Conservation (phyloP, 2,797 vertebrate genomes). For the Gadopsis bispinosus region DNA sequence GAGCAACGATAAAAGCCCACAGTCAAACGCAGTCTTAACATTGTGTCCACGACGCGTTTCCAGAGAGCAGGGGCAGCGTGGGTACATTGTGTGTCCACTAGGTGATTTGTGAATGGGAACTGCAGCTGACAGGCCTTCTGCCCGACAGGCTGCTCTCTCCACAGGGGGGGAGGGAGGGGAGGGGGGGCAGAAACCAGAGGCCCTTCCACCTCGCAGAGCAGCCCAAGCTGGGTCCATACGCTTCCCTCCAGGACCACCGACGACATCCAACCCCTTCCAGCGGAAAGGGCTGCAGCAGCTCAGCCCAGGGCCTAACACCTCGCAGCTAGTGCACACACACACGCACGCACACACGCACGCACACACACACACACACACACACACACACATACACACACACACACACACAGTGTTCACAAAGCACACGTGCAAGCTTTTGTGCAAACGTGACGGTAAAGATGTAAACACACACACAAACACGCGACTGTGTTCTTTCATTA, state of each 20-base stretch:
- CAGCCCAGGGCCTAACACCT: slow-evolving; percentile 52
- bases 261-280: slow-evolving; percentile 64
- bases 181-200: slow-evolving; percentile 66
- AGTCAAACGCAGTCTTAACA: not conserved
- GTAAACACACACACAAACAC: slow-evolving; percentile 23
- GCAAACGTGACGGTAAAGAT: slow-evolving; percentile 37
- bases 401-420: slow-evolving; percentile 44
- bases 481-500: slow-evolving; percentile 63
- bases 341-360: slow-evolving; percentile 21
- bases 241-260: slow-evolving; percentile 71
- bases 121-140: slow-evolving; percentile 76
- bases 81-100: slow-evolving; percentile 23
- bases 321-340: slow-evolving; percentile 43
- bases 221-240: slow-evolving; percentile 72
- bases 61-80: not conserved
- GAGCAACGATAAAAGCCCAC: not conserved
- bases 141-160: slow-evolving; percentile 74
- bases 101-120: slow-evolving; percentile 76
- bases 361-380: slow-evolving; percentile 20
- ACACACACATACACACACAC: slow-evolving; percentile 34
- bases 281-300: slow-evolving; percentile 48
- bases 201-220: slow-evolving; percentile 58
- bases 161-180: slow-evolving; percentile 57
- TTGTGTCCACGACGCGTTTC: slow-evolving; percentile 1
- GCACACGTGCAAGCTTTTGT: slow-evolving; percentile 37